Percentiles rank a stretch among this genome's conserved stretches.
Conservation (phyloP, 2,797 vertebrate species). For the Anniella stebbinsi region DNA sequence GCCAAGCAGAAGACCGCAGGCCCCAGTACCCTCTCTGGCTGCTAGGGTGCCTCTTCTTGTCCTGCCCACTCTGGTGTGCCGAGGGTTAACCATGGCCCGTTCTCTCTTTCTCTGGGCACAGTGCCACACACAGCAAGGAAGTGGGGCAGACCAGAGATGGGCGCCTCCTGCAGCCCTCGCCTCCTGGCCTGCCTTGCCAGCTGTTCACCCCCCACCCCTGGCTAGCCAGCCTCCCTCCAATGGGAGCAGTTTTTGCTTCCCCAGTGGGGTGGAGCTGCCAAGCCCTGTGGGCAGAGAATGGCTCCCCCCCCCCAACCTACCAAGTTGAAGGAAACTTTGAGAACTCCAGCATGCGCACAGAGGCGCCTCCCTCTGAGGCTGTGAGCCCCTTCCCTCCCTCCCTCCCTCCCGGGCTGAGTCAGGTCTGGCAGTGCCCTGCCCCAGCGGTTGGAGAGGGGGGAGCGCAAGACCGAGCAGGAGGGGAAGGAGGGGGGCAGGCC, state of each 20-base stretch:
- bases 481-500: not conserved
- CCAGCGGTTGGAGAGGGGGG: not conserved
- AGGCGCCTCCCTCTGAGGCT: too few species aligned
- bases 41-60: not conserved
- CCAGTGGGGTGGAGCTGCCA: not conserved
- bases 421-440: not conserved
- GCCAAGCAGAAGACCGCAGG: too few species aligned
- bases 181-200: too few species aligned
- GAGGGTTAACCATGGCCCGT: not conserved
- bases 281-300: not conserved
- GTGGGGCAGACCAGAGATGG: not conserved
- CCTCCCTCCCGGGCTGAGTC: not conserved
- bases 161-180: not conserved
- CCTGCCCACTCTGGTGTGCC: not conserved
- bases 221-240: not conserved
- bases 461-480: not conserved
- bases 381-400: too few species aligned
- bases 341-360: not conserved
- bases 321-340: slow-evolving; percentile 23
- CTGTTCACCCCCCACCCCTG: not conserved
- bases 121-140: not conserved
- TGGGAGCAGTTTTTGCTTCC: not conserved
- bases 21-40: not conserved
- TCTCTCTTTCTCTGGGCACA: not conserved
- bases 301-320: not conserved